Evolutionary conservation across 2,797 vertebrate genomes (phyloP), one percentile per base, ranked within the genome.

Genomic region (Sebastolobus altivelis): DNA sequence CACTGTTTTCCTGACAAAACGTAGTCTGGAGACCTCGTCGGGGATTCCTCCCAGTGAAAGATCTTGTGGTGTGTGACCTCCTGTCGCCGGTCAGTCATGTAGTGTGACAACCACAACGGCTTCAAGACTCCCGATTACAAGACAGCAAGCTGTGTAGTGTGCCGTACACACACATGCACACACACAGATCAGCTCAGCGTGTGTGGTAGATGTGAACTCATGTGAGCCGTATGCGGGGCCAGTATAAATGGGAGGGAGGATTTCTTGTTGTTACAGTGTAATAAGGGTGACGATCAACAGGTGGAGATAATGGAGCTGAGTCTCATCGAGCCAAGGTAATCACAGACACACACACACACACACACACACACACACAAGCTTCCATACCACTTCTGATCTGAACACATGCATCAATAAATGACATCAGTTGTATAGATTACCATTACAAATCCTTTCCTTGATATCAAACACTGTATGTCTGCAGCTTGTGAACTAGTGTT

Each of bases 261-360:
- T 80, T 79, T 86, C 31, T 77, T 87, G 80, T 83, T 80, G 33
- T 83, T 78, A 52, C 27, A 85, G 68, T 67, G 76, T 80, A 82
- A 83, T 69, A 79, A 84, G 78, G 75, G 78, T 80, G 82, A 87
- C 8, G 52, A 76, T 86, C 82, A 85, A 83, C 84, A 84, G 83
- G 84, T 85, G 81, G 71, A 81, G 77, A 85, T 87, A 83, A 85
- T 83, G 55, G 74, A 82, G 60, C 33, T 54, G 38, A 5, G 79
- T 56, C 33, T 72, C 13, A 13, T 22, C 0, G 40, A 74, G 80
- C 86, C 82, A 85, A 84, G 14, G 55, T 35, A 84, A 72, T 38
- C 75, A 81, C 66, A 72, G 60, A 65, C 60, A n/a, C 65, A 20
- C 31, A 37, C 40, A 56, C 52, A 43, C 66, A 22, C 63, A 46